Conservation (phyloP, 1,140 invertebrate genomes). For the Oppia nitens region DNA sequence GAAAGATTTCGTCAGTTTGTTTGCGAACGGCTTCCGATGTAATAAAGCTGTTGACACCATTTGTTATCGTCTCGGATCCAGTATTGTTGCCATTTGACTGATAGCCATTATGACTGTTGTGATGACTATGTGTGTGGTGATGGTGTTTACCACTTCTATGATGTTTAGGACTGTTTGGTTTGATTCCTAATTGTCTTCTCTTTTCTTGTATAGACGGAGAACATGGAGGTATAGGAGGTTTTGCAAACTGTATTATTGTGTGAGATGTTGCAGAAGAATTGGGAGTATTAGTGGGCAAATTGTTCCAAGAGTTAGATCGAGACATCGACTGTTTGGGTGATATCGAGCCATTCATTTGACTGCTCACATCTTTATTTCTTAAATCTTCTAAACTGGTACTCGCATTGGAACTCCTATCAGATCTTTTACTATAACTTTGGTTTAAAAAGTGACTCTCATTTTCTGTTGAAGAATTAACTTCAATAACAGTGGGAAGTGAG, state of each 20-base stretch:
- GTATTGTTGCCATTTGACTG: not conserved
- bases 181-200: not conserved
- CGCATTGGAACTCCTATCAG: not conserved
- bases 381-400: not conserved
- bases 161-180: not conserved
- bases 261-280: not conserved
- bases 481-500: not conserved
- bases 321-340: not conserved
- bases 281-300: not conserved
- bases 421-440: not conserved
- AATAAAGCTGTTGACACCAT: not conserved
- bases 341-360: not conserved
- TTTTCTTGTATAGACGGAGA: constrained; percentile 8
- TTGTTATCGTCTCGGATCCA: not conserved
- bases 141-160: not conserved
- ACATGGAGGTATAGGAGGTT: constrained; percentile 16
- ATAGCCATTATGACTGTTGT: not conserved
- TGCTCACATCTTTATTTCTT: not conserved
- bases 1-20: constrained; percentile 12
- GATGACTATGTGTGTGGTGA: not conserved
- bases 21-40: not conserved
- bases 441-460: not conserved
- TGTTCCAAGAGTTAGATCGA: constrained; percentile 1
- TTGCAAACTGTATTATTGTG: constrained; percentile 1
- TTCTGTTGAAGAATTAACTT: not conserved